Conservation (phyloP, 1,140 invertebrate genomes). For the Drosophila carrolli region DNA sequence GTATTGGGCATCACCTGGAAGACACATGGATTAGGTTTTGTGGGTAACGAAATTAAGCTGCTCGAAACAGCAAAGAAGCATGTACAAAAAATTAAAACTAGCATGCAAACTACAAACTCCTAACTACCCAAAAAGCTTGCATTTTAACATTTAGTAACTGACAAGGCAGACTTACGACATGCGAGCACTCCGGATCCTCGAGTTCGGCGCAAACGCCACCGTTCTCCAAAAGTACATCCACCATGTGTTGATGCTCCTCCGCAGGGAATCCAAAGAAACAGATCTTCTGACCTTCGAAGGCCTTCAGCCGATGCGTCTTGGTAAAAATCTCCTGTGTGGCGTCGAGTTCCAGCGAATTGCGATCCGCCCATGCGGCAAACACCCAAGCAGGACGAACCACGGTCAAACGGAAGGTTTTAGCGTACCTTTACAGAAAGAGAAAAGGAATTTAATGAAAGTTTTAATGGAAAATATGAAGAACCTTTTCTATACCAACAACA, state of each 20-base stretch:
- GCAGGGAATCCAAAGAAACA: conserved; percentile 95
- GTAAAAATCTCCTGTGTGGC: conserved; percentile 89
- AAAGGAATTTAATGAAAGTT: too few relatives aligned
- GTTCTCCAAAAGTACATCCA: conserved; percentile 93
- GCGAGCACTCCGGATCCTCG: conserved; percentile 93
- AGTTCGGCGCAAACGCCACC: conserved; percentile 91
- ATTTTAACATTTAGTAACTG: conserved; percentile 4
- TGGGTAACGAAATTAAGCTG: conserved; percentile 33
- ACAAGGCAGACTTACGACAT: conserved; percentile 91
- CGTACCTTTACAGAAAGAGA: conserved; percentile 87
- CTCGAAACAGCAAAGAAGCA: conserved; percentile 30
- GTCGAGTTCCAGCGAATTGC: conserved; percentile 88
- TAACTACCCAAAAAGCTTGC: conserved; percentile 20
- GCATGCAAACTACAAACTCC: conserved; percentile 40
- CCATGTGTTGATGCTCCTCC: conserved; percentile 96
- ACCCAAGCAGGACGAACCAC: conserved; percentile 96
- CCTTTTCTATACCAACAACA: background rate
- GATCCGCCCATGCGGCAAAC: conserved; percentile 91
- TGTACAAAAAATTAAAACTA: conserved; percentile 23
- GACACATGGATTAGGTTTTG: conserved; percentile 56
- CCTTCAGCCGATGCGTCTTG: conserved; percentile 91
- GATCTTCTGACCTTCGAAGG: conserved; percentile 94
- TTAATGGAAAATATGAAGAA: background rate
- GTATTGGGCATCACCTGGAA: conserved; percentile 84
- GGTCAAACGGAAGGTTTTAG: conserved; percentile 94